These are phyloP conservation scores for Seriola rivoliana DNA, from an alignment of 2,113 vertebrate genomes.

Conservation along the genomic window DNA sequence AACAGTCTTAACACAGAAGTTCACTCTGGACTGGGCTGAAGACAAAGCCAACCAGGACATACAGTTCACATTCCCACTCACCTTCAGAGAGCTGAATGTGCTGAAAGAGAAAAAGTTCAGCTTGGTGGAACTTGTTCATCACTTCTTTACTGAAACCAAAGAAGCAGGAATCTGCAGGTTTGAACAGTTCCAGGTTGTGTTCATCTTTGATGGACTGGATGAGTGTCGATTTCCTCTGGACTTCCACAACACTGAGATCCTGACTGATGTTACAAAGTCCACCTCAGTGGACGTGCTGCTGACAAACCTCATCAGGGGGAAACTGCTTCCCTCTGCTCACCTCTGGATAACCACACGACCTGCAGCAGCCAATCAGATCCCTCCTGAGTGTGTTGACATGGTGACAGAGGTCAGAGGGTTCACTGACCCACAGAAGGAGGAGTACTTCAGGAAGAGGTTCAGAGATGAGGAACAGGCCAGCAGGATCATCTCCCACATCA, in stretches of 20 bases:
- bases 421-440: slow-evolving; percentile 14
- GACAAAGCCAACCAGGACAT: slow-evolving; percentile 23
- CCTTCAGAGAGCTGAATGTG: slow-evolving; percentile 51
- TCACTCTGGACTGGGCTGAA: slow-evolving; percentile 42
- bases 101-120: slow-evolving; percentile 36
- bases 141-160: slow-evolving; percentile 31
- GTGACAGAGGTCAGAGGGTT: slow-evolving; percentile 39
- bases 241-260: slow-evolving; percentile 2
- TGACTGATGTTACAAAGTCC: slow-evolving; percentile 8
- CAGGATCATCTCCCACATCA: slow-evolving; percentile 42
- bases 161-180: slow-evolving; percentile 6
- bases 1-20: slow-evolving; percentile 27
- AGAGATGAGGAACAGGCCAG: slow-evolving; percentile 12
- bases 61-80: slow-evolving; percentile 35
- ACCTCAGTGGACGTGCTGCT: slow-evolving; percentile 10
- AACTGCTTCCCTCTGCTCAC: slow-evolving; percentile 18
- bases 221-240: slow-evolving; percentile 23
- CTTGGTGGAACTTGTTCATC: slow-evolving; percentile 39
- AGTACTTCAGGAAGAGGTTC: slow-evolving; percentile 29
- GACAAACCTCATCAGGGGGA: slow-evolving; percentile 29
- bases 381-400: slow-evolving; percentile 24
- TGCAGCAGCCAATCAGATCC: slow-evolving; percentile 46
- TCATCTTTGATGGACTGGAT: slow-evolving; percentile 37
- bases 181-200: slow-evolving; percentile 24
- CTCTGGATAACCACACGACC: slow-evolving; percentile 36